Conservation (phyloP, 2,113 vertebrate genomes). For the Brienomyrus longianalis region DNA sequence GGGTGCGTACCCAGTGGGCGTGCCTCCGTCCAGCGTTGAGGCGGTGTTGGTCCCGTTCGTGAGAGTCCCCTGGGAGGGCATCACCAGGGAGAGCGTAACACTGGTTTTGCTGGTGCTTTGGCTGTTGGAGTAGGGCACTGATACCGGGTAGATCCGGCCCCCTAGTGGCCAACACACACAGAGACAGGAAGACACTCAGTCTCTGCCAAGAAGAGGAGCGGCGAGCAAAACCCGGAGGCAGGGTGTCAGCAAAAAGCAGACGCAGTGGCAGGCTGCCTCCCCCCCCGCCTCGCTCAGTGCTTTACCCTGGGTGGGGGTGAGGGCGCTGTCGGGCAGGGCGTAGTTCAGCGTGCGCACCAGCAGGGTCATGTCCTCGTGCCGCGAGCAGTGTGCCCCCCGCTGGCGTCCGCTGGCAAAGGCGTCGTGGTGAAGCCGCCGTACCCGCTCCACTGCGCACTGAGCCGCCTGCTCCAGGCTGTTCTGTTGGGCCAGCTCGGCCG, state of each 20-base stretch:
- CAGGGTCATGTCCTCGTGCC: constrained; percentile 96
- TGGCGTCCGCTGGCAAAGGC: constrained; percentile 80
- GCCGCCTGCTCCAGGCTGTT: constrained; percentile 77
- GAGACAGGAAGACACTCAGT: background rate
- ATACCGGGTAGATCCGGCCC: constrained; percentile 89
- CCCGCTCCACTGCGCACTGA: constrained; percentile 89
- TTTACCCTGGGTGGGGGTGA: constrained; percentile 79
- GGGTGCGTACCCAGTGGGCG: constrained; percentile 61
- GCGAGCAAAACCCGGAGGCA: background rate
- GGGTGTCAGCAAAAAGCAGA: background rate
- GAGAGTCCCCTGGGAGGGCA: constrained; percentile 91
- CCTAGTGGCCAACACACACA: constrained; percentile 49
- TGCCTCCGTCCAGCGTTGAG: constrained; percentile 86
- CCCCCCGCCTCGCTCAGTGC: background rate
- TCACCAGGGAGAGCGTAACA: constrained; percentile 91
- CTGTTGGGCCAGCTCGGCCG: constrained; percentile 90
- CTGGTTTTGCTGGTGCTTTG: constrained; percentile 98
- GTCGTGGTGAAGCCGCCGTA: constrained; percentile 85
- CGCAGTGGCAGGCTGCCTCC: too few relatives aligned
- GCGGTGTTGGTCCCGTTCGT: constrained; percentile 91
- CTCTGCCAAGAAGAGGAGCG: background rate
- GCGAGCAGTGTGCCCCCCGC: constrained; percentile 73
- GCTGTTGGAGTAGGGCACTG: constrained; percentile 88
- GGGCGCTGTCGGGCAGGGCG: constrained; percentile 66
- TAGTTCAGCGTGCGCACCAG: constrained; percentile 89